These are phyloP conservation scores for Microtus pennsylvanicus DNA, from an alignment of 2,113 vertebrate species.

Conservation along the genomic window DNA sequence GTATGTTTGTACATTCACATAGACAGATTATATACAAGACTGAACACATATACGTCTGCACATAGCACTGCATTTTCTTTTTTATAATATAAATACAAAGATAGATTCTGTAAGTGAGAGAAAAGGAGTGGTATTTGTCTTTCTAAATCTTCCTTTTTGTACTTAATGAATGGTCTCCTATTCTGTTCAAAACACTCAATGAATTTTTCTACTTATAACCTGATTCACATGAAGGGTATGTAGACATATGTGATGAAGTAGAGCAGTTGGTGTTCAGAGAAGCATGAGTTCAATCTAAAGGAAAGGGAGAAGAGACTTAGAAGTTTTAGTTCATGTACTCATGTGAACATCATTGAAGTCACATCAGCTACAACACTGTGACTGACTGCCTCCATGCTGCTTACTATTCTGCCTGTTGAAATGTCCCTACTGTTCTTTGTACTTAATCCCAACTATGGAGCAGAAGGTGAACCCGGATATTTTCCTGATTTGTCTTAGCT, in stretches of 20 bases:
- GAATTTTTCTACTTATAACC: not conserved
- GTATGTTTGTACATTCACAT: not conserved
- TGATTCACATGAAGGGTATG: too few relatives aligned
- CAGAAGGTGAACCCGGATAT: not conserved
- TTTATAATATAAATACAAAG: too few relatives aligned
- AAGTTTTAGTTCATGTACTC: not conserved
- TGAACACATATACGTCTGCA: not conserved
- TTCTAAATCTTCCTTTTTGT: too few relatives aligned
- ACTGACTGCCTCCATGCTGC: rapidly evolving
- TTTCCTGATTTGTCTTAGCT: not conserved
- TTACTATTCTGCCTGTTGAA: not conserved
- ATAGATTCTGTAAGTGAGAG: too few relatives aligned
- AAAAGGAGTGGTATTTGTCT: too few relatives aligned
- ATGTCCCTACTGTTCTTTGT: not conserved
- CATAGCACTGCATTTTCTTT: too few relatives aligned
- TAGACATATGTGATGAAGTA: too few relatives aligned
- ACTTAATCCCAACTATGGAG: too few relatives aligned
- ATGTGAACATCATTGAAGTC: not conserved
- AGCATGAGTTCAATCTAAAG: not conserved
- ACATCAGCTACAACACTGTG: not conserved
- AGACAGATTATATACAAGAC: not conserved
- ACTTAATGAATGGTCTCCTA: not conserved
- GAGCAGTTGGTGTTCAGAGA: not conserved
- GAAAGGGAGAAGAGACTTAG: not conserved
- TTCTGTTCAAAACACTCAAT: not conserved